Evolutionary conservation across 2,797 vertebrate genomes (phyloP), one percentile per base, ranked within the genome.

Genomic region (Melanotaenia trifasciata): DNA sequence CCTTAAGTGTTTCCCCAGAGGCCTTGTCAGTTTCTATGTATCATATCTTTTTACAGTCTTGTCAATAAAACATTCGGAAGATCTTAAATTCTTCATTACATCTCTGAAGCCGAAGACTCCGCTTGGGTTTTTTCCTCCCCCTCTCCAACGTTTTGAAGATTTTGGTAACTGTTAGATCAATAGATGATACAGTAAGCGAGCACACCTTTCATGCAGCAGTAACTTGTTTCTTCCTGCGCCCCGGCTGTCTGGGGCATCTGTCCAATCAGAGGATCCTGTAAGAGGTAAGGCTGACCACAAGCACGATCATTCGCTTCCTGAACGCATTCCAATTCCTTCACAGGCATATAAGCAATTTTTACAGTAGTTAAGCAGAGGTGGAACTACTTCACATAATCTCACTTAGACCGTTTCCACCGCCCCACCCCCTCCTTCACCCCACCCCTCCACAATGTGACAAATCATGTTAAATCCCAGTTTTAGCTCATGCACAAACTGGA

Each of bases 311-410:
- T 91, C 65, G 75, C 87, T 94, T 95, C 92, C 92, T 91, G 86
- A 89, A 87, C 74, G 85, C 92, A 93, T 94, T 94, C 93, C 93
- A 93, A 93, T 94, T 95, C 89, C 87, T 94, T 95, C 94, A 95
- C 93, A 95, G 93, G 93, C 88, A 89, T 93, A 93, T 94, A 92
- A 94, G 93, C 93, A 95, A 95, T 95, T 94, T 93, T 93, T 94
- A 93, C 94, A 94, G 93, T 93, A 93, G 92, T 94, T 95, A 94
- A 89, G 89, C 93, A 93, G 93, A 95, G 90, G 91, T 94, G 91
- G 84, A 93, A 92, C 86, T 92, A 91, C 92, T 95, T 88, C 90
- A 91, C 91, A 94, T 95, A 94, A 95, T 94, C 94, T 95, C 59
- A 57, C 74, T 81, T 76, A 90, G 91, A 92, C 84, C 85, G 88